phyloP scores from a whole-genome alignment of 2,888 invertebrate genomes.

The Lasioglossum pauxillum region DNA sequence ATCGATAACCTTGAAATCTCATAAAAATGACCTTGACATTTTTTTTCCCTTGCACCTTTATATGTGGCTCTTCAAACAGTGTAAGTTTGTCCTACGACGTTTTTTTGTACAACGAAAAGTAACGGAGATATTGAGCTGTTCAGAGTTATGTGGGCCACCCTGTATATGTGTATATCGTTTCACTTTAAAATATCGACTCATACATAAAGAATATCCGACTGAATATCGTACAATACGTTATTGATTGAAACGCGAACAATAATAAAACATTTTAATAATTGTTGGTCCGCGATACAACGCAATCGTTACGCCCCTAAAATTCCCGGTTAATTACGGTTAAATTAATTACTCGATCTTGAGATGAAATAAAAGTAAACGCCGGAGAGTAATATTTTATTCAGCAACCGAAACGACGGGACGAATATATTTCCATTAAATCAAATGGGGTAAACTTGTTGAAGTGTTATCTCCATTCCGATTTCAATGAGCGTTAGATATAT shows the following conservation, averaged over 20 bases:
- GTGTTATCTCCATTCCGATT: too few species aligned
- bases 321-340: not conserved
- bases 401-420: not conserved
- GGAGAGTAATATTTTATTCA: not conserved
- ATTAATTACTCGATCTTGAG: not conserved
- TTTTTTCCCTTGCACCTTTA: too few species aligned
- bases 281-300: not conserved
- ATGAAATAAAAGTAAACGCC: not conserved
- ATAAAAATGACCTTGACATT: too few species aligned
- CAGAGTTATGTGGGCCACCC: too few species aligned
- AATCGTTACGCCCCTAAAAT: not conserved
- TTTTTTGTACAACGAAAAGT: too few species aligned
- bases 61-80: too few species aligned
- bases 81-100: too few species aligned
- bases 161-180: constrained; percentile 61
- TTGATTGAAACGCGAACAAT: not conserved
- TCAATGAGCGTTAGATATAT: too few species aligned
- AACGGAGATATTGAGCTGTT: too few species aligned
- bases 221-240: not conserved
- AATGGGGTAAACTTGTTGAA: not conserved
- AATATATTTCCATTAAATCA: not conserved
- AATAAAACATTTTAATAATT: constrained; percentile 22
- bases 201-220: constrained; percentile 16
- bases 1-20: too few species aligned
- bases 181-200: constrained; percentile 52